A percentile compares a stretch with the other conserved stretches of the same genome.
phyloP scores from a whole-genome alignment of 2,888 invertebrate genomes.

The Nudaria mundana region DNA sequence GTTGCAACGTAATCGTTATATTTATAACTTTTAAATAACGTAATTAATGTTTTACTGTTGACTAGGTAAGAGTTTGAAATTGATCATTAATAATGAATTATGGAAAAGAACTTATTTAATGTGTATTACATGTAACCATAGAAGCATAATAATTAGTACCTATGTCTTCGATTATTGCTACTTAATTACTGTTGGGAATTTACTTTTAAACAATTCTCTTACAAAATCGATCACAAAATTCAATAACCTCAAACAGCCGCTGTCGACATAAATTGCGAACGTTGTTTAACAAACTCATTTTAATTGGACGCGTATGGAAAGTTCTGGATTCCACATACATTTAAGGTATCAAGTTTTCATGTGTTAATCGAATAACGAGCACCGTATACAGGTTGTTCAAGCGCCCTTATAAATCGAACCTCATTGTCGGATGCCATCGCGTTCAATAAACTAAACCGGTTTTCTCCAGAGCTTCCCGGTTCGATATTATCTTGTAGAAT shows the following conservation, averaged over 20 bases:
- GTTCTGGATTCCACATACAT: conserved; percentile 45
- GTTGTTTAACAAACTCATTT: conserved; percentile 24
- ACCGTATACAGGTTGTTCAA: conserved; percentile 30
- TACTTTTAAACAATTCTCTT: too few species aligned
- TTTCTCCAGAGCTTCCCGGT: conserved; percentile 65
- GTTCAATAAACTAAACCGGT: conserved; percentile 71
- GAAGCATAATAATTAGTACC: too few species aligned
- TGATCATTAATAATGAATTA: neutral
- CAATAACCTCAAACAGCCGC: conserved; percentile 43
- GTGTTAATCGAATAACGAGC: conserved; percentile 36
- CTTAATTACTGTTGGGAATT: too few species aligned
- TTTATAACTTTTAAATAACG: conserved; percentile 13
- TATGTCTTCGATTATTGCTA: too few species aligned
- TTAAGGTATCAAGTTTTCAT: conserved; percentile 54
- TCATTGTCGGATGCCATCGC: conserved; percentile 63
- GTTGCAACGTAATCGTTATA: conserved; percentile 20
- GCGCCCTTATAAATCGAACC: conserved; percentile 64
- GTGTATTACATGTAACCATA: too few species aligned
- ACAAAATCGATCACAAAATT: conserved; percentile 29
- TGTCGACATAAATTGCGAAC: conserved; percentile 44
- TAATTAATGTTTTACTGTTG: too few species aligned
- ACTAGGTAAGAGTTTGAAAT: too few species aligned
- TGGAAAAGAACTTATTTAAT: too few species aligned
- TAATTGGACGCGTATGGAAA: conserved; percentile 53
- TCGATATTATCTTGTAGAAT: conserved; percentile 68